Percentiles rank a stretch among this genome's conserved stretches.
phyloP scores from a whole-genome alignment of 2,113 vertebrate genomes.

The Hippocampus comes region DNA sequence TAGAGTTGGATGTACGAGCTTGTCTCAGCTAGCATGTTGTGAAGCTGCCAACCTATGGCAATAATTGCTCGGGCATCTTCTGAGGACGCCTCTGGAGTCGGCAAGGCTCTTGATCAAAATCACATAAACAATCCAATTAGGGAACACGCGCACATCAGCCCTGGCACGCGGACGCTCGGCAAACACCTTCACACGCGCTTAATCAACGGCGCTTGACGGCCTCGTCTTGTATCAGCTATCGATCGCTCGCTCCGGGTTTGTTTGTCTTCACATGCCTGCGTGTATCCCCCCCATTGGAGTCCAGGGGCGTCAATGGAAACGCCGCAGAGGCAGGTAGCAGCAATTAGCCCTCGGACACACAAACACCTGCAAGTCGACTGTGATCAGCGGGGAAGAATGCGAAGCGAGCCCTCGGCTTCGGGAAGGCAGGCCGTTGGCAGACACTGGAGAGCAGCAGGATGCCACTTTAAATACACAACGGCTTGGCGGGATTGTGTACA shows the following conservation, averaged over 20 bases:
- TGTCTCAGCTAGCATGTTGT: not conserved
- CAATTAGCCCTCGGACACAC: conserved; percentile 65
- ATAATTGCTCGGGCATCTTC: conserved; percentile 38
- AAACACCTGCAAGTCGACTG: conserved; percentile 44
- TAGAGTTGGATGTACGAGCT: not conserved
- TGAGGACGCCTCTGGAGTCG: conserved; percentile 27
- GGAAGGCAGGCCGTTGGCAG: conserved; percentile 34
- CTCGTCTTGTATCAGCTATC: conserved; percentile 65
- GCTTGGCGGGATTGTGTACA: conserved; percentile 18
- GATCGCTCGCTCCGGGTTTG: conserved; percentile 65
- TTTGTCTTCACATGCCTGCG: conserved; percentile 66
- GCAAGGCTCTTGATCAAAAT: conserved; percentile 52
- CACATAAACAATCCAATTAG: conserved; percentile 49
- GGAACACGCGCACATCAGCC: conserved; percentile 39
- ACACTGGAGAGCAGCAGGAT: conserved; percentile 42
- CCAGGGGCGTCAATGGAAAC: conserved; percentile 60
- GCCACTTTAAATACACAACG: conserved; percentile 48
- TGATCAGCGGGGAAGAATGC: conserved; percentile 43
- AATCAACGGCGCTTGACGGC: conserved; percentile 57
- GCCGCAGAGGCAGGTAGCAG: conserved; percentile 51
- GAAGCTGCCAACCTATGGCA: conserved; percentile 16
- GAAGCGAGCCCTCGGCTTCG: conserved; percentile 3
- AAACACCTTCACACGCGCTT: conserved; percentile 48
- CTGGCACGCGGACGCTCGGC: conserved; percentile 35
- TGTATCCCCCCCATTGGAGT: conserved; percentile 49